phyloP scores from a whole-genome alignment of 2,888 invertebrate genomes.

The Platerodrilus igneus region DNA sequence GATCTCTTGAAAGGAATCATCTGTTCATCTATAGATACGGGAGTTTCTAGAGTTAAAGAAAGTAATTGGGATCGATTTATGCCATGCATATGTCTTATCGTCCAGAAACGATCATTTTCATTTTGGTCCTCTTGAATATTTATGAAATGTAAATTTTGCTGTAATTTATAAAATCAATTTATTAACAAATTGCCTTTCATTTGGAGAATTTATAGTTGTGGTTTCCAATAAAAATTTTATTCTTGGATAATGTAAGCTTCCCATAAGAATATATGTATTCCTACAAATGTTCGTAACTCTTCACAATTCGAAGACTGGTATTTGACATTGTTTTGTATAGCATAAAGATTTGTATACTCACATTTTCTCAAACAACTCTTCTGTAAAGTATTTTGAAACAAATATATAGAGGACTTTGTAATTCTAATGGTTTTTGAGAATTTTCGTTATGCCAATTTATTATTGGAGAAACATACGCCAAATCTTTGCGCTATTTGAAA shows the following conservation, averaged over 20 bases:
- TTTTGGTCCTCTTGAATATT: slow-evolving; percentile 6
- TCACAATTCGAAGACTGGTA: slow-evolving; percentile 14
- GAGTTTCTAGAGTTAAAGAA: slow-evolving; percentile 16
- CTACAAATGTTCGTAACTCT: slow-evolving; percentile 27
- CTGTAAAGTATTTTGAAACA: slow-evolving; percentile 11
- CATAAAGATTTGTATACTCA: slow-evolving; percentile 13
- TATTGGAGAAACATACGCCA: no score
- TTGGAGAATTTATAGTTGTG: slow-evolving; percentile 19
- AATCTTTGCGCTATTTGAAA: no score
- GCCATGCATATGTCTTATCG: slow-evolving; percentile 26
- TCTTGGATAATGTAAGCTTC: slow-evolving; percentile 28
- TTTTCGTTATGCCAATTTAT: no score
- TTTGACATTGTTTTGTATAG: slow-evolving; percentile 1
- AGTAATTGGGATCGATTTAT: slow-evolving; percentile 16
- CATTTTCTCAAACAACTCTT: slow-evolving; percentile 7
- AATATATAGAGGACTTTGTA: slow-evolving; percentile 3
- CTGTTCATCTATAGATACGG: slow-evolving; percentile 4
- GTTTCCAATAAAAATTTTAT: slow-evolving; percentile 26
- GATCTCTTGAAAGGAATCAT: slow-evolving; percentile 8
- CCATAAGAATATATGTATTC: slow-evolving; percentile 29
- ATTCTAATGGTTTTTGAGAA: no score
- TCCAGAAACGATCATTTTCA: slow-evolving; percentile 22
- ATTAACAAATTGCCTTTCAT: slow-evolving; percentile 24
- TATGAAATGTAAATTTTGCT: slow-evolving; percentile 28
- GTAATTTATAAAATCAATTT: slow-evolving; percentile 27